These are phyloP conservation scores for Siderastrea radians DNA, from an alignment of 92 coral and sea anemone species.

Conservation along the genomic window DNA sequence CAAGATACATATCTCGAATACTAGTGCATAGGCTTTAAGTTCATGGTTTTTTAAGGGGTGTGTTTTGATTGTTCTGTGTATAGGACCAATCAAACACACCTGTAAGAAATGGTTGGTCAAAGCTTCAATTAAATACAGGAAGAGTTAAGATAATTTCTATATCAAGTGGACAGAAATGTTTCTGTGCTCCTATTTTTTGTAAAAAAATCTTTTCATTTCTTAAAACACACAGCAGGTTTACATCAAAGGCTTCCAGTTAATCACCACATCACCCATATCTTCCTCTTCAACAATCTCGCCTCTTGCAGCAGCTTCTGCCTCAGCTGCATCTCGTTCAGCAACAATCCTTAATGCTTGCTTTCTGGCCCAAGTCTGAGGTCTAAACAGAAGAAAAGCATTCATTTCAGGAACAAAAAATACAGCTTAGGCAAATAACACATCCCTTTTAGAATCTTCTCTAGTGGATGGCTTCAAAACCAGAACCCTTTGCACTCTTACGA, in stretches of 20 bases:
- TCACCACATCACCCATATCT: slow-evolving; percentile 42
- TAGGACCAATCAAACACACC: no score
- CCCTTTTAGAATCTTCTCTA: neutral
- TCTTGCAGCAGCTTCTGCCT: slow-evolving; percentile 56
- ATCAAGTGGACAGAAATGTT: neutral
- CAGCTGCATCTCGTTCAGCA: slow-evolving; percentile 81
- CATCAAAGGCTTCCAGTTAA: slow-evolving; percentile 21
- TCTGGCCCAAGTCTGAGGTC: slow-evolving; percentile 97
- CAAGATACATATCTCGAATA: no score
- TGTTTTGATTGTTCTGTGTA: no score
- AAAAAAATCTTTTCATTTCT: neutral
- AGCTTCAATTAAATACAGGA: no score
- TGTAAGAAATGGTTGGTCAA: no score
- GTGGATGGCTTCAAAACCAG: no score
- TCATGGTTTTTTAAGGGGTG: no score
- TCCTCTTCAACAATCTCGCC: slow-evolving; percentile 36
- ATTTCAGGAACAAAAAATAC: neutral
- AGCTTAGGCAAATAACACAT: neutral
- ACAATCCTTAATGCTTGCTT: slow-evolving; percentile 88
- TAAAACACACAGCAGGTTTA: neutral
- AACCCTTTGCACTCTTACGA: no score
- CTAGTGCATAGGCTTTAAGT: no score
- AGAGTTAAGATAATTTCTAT: neutral
- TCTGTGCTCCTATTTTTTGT: neutral
- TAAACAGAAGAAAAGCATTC: neutral